Evolutionary conservation across 2,888 invertebrate genomes (phyloP).

Genomic region (Ichneumoninae sp.): DNA sequence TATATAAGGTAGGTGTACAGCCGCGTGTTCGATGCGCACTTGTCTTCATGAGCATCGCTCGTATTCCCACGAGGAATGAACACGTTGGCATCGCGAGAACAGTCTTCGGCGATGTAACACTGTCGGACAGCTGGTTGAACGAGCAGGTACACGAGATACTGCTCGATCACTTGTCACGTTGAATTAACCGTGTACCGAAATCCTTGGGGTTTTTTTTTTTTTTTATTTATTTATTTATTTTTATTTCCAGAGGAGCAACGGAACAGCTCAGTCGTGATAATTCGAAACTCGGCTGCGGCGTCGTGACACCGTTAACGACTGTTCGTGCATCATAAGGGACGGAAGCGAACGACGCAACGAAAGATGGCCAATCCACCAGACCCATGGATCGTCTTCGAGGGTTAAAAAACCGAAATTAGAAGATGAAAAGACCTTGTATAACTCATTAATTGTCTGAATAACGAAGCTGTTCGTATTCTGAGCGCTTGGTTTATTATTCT

Average conservation of each 20-base stretch:
- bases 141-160: slow-evolving; percentile 35
- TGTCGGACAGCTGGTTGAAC: slow-evolving; percentile 42
- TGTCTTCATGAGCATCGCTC: slow-evolving; percentile 24
- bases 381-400: not conserved
- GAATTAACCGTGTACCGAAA: slow-evolving; percentile 51
- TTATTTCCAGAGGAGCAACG: not conserved
- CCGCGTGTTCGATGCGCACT: slow-evolving; percentile 14
- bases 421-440: not conserved
- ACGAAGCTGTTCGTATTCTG: not conserved
- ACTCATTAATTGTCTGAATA: not conserved
- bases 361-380: slow-evolving; percentile 1
- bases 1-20: not conserved
- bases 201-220: slow-evolving; percentile 13
- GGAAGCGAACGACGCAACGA: not conserved
- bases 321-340: slow-evolving; percentile 25
- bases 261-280: slow-evolving; percentile 24
- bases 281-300: slow-evolving; percentile 11
- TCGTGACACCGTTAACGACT: slow-evolving; percentile 14
- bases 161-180: slow-evolving; percentile 61
- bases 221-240: no score
- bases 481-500: not conserved
- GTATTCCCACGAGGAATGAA: slow-evolving; percentile 52
- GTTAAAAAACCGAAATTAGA: not conserved
- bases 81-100: slow-evolving; percentile 26
- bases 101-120: slow-evolving; percentile 27